phyloP scores from a whole-genome alignment of 2,888 invertebrate genomes.

The Ophonus ardosiacus region DNA sequence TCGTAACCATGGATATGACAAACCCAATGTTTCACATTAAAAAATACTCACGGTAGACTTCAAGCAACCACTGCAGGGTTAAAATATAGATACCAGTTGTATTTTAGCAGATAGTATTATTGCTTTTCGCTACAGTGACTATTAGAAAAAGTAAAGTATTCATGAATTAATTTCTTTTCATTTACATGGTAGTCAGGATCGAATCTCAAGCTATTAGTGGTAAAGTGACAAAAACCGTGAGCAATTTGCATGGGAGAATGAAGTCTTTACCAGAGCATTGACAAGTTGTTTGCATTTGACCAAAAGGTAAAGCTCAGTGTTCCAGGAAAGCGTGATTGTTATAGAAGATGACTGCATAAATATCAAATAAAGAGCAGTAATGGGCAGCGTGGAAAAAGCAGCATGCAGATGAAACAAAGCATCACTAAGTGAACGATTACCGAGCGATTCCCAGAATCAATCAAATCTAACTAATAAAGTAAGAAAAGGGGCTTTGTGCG shows the following conservation, averaged over 20 bases:
- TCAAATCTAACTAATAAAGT: constrained; percentile 58
- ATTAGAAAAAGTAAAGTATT: not conserved
- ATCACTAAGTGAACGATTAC: constrained; percentile 40
- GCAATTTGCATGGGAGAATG: not conserved
- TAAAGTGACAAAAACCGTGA: not conserved
- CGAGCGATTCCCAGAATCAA: constrained; percentile 47
- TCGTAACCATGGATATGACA: too few relatives aligned
- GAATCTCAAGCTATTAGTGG: not conserved
- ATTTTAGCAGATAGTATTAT: not conserved
- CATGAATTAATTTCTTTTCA: not conserved
- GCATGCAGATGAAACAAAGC: constrained; percentile 47
- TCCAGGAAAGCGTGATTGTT: constrained; percentile 17
- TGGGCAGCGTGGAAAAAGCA: not conserved
- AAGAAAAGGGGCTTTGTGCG: constrained; percentile 38
- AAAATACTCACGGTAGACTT: too few relatives aligned
- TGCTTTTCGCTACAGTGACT: not conserved
- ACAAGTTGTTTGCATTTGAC: constrained; percentile 17
- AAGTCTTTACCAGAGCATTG: not conserved
- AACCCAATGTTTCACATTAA: too few relatives aligned
- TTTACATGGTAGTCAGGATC: not conserved
- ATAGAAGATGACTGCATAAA: constrained; percentile 32
- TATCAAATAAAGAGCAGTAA: constrained; percentile 48
- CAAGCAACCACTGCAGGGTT: too few relatives aligned
- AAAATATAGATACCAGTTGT: not conserved
- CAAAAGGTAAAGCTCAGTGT: constrained; percentile 8